Evolutionary conservation across 2,888 invertebrate genomes (phyloP).

Genomic region (Odontomyia ornata): DNA sequence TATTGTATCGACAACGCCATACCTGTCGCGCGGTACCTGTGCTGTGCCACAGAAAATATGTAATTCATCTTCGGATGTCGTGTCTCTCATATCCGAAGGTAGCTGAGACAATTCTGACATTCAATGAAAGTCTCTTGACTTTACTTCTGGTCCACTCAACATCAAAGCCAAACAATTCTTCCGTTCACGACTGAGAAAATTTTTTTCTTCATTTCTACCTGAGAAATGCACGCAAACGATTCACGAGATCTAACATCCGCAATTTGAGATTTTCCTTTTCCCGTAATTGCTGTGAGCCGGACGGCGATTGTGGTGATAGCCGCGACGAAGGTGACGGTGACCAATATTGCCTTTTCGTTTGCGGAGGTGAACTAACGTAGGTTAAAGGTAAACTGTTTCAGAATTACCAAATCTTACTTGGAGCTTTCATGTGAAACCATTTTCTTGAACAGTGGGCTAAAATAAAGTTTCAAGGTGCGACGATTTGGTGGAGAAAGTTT

Average conservation of each 20-base stretch:
- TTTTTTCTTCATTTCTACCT: slow-evolving; percentile 16
- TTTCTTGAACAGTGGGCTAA: too few species aligned
- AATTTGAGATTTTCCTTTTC: slow-evolving; percentile 47
- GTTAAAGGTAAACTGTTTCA: too few species aligned
- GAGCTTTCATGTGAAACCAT: too few species aligned
- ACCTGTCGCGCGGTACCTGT: background rate
- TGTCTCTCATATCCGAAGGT: slow-evolving; percentile 1
- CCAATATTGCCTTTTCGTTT: too few species aligned
- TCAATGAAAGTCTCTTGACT: background rate
- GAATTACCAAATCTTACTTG: too few species aligned
- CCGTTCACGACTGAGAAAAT: slow-evolving; percentile 45
- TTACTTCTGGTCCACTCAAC: slow-evolving; percentile 10
- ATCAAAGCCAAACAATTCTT: slow-evolving; percentile 36
- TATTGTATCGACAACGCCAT: slow-evolving; percentile 7
- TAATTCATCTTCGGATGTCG: background rate
- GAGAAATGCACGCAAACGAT: slow-evolving; percentile 44
- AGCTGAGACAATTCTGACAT: background rate
- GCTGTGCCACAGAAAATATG: background rate
- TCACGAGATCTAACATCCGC: slow-evolving; percentile 47
- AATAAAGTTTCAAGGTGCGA: too few species aligned
- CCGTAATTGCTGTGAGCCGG: slow-evolving; percentile 39
- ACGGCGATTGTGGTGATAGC: slow-evolving; percentile 5
- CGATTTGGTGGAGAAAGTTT: too few species aligned
- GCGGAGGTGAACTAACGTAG: too few species aligned
- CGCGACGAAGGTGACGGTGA: too few species aligned